These are phyloP conservation scores for Theonella swinhoei DNA, from an alignment of 37 sponge, comb jelly and placozoan species.

Conservation along the genomic window DNA sequence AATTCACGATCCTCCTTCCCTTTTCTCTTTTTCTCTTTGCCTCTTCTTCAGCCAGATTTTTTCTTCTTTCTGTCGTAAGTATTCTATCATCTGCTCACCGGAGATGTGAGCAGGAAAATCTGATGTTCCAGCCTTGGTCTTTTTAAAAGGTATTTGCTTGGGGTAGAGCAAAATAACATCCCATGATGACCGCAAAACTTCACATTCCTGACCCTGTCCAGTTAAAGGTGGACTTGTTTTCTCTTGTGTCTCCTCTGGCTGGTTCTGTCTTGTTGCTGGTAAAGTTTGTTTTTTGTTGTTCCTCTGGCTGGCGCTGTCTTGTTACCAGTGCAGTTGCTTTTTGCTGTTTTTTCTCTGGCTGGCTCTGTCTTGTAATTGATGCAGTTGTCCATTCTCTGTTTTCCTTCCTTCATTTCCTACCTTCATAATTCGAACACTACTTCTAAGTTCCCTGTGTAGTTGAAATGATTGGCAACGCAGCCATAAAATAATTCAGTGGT, in stretches of 20 bases:
- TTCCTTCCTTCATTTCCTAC: neutral
- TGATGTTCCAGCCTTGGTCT: neutral
- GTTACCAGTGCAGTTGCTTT: too few relatives aligned
- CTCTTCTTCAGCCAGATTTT: neutral
- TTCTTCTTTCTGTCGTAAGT: neutral
- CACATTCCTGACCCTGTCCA: too few relatives aligned
- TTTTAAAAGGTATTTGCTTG: neutral
- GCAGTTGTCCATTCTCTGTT: neutral
- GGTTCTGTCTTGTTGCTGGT: too few relatives aligned
- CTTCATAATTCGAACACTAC: too few relatives aligned
- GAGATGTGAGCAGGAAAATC: neutral
- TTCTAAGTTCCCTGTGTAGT: too few relatives aligned
- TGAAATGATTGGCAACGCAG: slow-evolving; percentile 44
- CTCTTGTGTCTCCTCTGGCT: too few relatives aligned
- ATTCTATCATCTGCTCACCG: neutral
- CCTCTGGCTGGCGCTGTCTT: too few relatives aligned
- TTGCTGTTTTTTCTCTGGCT: too few relatives aligned
- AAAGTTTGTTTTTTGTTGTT: too few relatives aligned
- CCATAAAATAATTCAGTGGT: slow-evolving; percentile 43
- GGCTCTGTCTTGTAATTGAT: too few relatives aligned
- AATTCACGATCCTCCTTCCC: neutral
- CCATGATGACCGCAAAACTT: too few relatives aligned
- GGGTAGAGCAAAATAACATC: neutral
- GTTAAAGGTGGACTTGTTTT: too few relatives aligned
- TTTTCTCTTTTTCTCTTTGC: slow-evolving; percentile 6